Evolutionary conservation across 2,113 vertebrate genomes (phyloP), one percentile per base, ranked within the genome.

Genomic region (Dendrocopos noguchii): DNA sequence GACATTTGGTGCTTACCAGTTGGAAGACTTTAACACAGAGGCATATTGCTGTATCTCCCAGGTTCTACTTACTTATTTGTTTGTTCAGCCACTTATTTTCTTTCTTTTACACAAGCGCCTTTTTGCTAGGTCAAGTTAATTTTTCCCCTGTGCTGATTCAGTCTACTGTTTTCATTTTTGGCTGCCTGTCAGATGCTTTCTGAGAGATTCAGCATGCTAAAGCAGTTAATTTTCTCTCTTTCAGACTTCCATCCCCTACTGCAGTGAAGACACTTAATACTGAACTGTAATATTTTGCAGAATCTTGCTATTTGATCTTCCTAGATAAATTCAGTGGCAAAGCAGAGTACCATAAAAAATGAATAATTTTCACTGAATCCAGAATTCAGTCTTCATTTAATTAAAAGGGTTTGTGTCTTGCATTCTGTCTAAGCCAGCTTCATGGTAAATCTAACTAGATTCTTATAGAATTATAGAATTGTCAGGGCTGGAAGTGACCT

Each of bases 291-390:
- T 95, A 46, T 71, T 84, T 91, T 74, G 86, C 63, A 90, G 39
- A 78, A 67, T 78, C 94, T 95, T 94, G 52, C 84, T 56, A 84
- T 61, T 93, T 89, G 77, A 92, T 89, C 68, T 44, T 68, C 78
- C 76, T 63, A 55, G 63, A 74, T 70, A 88, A 87, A 71, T 84
- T 92, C 68, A 82, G 84, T 93, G 70, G 60, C 80, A 66, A 80
- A 90, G 7, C 59, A 31, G 12, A 94, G 28, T 29, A 70, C 61
- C 2, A 3, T 87, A 92, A 87, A 90, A 93, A 86, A 7, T 13
- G 68, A 96, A 42, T 92, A 93, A 90, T 96, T 93, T 96, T 92
- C 47, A 89, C 65, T 84, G 72, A 94, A 93, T 87, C 50, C 25
- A 65, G 78, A 94, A 95, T 42, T 65, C 59, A 46, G 17, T 72